Conservation (phyloP, 35 echinoderm and acorn worm genomes). For the Ophiothrix spiculata region DNA sequence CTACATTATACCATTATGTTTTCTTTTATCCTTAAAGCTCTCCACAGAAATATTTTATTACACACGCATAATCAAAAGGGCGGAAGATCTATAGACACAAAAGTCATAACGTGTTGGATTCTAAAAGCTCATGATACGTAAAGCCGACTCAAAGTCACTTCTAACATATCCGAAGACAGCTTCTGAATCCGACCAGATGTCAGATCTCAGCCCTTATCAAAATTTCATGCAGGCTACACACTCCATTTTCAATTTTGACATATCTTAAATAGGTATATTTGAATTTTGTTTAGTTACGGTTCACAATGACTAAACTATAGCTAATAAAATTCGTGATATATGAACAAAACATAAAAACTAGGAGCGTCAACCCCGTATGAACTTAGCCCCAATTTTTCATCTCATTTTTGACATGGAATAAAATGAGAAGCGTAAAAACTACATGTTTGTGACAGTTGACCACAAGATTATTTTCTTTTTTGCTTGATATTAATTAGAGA, state of each 20-base stretch:
- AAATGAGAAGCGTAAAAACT: not conserved
- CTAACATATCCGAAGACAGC: slow-evolving; percentile 8
- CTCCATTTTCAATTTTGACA: not conserved
- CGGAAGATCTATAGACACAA: not conserved
- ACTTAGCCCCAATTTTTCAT: not conserved
- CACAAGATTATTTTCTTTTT: slow-evolving; percentile 7
- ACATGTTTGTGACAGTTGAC: slow-evolving; percentile 8
- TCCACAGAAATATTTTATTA: not conserved
- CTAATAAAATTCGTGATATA: not conserved
- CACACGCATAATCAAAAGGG: not conserved
- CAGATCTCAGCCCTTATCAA: not conserved
- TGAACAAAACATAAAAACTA: not conserved
- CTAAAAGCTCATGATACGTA: not conserved
- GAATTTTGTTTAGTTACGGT: not conserved
- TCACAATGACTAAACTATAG: not conserved
- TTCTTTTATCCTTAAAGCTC: not conserved
- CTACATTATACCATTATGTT: not conserved
- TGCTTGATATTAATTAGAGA: not conserved
- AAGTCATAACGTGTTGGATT: not conserved
- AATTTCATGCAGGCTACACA: not conserved
- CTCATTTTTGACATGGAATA: not conserved
- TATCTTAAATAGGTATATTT: not conserved
- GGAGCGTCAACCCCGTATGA: not conserved
- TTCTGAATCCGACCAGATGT: not conserved
- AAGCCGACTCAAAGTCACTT: not conserved